Evolutionary conservation across 2,113 vertebrate species (phyloP).

Genomic region (Lepisosteus osseus): DNA sequence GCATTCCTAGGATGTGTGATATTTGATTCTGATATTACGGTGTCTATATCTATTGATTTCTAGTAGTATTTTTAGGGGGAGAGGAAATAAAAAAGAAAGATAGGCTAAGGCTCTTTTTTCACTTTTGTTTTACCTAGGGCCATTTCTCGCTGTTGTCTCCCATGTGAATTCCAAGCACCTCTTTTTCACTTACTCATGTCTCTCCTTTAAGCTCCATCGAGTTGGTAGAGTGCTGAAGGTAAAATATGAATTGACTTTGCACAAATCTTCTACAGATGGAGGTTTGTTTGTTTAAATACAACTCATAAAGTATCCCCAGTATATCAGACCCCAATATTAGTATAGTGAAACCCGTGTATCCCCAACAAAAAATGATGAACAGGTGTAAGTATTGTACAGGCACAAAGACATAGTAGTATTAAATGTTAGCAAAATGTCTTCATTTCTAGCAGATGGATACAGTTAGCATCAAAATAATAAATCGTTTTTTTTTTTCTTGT

Average conservation of each 20-base stretch:
- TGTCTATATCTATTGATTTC: constrained; percentile 63
- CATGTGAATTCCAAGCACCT: neutral
- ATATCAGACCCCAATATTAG: too few species aligned
- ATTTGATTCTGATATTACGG: constrained; percentile 49
- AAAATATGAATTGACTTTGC: neutral
- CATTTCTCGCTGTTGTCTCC: neutral
- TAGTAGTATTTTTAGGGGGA: constrained; percentile 15
- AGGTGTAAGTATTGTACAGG: neutral
- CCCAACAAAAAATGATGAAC: too few species aligned
- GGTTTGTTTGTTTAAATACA: neutral
- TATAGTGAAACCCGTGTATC: too few species aligned
- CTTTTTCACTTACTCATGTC: neutral
- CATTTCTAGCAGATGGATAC: too few species aligned
- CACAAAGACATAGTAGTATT: too few species aligned
- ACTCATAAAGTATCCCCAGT: too few species aligned
- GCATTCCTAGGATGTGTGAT: constrained; percentile 40
- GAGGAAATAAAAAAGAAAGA: neutral
- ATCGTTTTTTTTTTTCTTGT: neutral
- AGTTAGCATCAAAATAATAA: neutral
- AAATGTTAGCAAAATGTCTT: too few species aligned
- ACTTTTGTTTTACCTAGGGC: constrained; percentile 18
- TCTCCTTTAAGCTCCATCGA: neutral
- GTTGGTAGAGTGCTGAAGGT: neutral
- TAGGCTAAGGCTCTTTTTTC: neutral
- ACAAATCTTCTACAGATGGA: neutral